Evolutionary conservation across 2,888 invertebrate genomes (phyloP), one percentile per base, ranked within the genome.

Genomic region (Epistrophe grossulariae): DNA sequence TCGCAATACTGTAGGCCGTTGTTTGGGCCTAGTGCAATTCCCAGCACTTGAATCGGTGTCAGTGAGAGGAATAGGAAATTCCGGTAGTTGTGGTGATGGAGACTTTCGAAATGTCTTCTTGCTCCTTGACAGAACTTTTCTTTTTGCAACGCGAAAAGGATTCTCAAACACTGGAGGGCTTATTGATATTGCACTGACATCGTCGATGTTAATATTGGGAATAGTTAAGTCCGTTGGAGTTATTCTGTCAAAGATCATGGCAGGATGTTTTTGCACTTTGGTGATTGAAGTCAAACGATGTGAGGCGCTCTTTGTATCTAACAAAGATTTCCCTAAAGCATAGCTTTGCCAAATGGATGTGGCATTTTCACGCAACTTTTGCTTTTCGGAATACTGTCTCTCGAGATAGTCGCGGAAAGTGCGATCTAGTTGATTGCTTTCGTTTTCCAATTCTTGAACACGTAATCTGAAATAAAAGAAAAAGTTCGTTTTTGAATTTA

Each of bases 341-440:
- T 89, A 90, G 55, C 80, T 89, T 50, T 89, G 84, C 88, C 81
- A 89, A 80, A 90, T 89, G 68, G 82, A 72, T 77, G 72, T 66
- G 17, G 78, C 84, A 74, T 35, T 89, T 48, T 74, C 88, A 50
- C 77, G 83, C 31, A 80, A 31, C 45, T 88, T 72, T 68, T 84
- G 66, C 60, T 90, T 89, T 35, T 90, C 88, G 4, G 73, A 55
- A 5, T 89, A 88, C 48, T 90, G 90, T 11, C 90, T 89, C 48
- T 91, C 90, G 66, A 93, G 62, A 74, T 92, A 93, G 4, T 89
- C 89, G 15, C 90, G 90, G 50, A 93, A 92, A 35, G 89, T 91
- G 64, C 90, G 89, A 81, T 93, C 92, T 50, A 93, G 81, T 82
- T 91, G 89, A 88, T 91, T 90, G 78, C 92, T 92, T 88, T 93